Evolutionary conservation across 1,140 invertebrate species (phyloP).

Genomic region (Tetramorium alpestre): DNA sequence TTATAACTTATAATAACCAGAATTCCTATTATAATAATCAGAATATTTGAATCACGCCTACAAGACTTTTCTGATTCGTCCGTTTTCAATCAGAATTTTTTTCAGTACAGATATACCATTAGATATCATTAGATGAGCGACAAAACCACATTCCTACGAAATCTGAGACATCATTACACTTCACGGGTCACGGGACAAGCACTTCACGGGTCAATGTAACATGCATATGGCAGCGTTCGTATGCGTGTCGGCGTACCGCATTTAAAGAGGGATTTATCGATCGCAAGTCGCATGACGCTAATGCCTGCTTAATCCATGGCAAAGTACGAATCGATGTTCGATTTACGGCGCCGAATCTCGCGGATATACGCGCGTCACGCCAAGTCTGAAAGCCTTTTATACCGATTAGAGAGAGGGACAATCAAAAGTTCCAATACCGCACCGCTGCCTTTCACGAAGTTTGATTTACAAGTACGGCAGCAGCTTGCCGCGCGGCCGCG

Average conservation of each 20-base stretch:
- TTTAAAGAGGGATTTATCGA: conserved; percentile 37
- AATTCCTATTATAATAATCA: no score
- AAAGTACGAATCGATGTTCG: conserved; percentile 21
- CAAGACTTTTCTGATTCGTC: no score
- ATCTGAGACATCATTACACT: neutral
- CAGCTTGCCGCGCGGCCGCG: neutral
- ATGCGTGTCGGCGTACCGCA: neutral
- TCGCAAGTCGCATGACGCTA: conserved; percentile 4
- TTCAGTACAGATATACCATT: neutral
- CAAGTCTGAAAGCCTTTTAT: conserved; percentile 17
- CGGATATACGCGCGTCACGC: conserved; percentile 1
- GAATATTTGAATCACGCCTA: no score
- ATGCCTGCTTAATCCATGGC: conserved; percentile 25
- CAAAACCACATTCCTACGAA: neutral
- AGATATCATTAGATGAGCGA: neutral
- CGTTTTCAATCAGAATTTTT: no score
- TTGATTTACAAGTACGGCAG: conserved; percentile 32
- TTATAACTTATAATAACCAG: no score
- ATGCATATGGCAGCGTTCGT: conserved; percentile 2
- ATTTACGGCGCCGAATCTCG: conserved; percentile 21
- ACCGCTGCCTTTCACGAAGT: conserved; percentile 4
- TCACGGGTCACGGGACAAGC: neutral
- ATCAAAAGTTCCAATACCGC: conserved; percentile 36
- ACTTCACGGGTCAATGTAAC: conserved; percentile 10
- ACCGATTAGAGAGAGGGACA: conserved; percentile 23